A percentile compares a stretch with the other conserved stretches of the same genome.
phyloP scores from a whole-genome alignment of 2,888 invertebrate genomes.

The Microctonus brassicae region DNA sequence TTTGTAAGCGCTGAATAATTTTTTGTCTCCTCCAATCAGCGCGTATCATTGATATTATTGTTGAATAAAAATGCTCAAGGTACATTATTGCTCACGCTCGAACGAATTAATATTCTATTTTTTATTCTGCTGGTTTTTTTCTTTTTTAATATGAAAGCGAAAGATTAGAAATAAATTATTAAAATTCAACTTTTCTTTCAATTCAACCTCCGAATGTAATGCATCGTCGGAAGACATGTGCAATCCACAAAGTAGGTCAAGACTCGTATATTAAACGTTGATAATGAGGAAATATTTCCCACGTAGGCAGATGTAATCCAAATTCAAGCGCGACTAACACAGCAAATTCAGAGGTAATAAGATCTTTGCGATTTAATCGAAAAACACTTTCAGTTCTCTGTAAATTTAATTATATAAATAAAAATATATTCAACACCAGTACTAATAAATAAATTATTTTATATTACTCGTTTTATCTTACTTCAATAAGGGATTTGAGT shows the following conservation, averaged over 20 bases:
- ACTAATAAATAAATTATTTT: conserved; percentile 4
- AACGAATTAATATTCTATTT: neutral
- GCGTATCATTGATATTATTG: neutral
- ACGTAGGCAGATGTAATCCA: conserved; percentile 90
- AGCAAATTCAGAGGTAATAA: conserved; percentile 93
- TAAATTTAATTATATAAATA: conserved; percentile 4
- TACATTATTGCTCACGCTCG: conserved; percentile 25
- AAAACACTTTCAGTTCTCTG: conserved; percentile 93
- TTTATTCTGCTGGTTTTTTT: too few species aligned
- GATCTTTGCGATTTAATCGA: conserved; percentile 89
- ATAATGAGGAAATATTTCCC: conserved; percentile 95
- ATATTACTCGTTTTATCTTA: conserved; percentile 61
- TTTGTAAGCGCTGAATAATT: neutral
- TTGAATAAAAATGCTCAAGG: conserved; percentile 8
- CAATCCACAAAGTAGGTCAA: conserved; percentile 72
- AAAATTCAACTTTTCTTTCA: conserved; percentile 3
- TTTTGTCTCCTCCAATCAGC: neutral
- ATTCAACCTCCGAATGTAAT: conserved; percentile 37
- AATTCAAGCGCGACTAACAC: conserved; percentile 96
- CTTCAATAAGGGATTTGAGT: conserved; percentile 90
- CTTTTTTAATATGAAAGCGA: neutral
- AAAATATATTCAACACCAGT: too few species aligned
- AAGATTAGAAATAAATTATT: neutral
- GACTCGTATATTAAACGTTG: conserved; percentile 94
- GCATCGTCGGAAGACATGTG: conserved; percentile 41